A percentile compares a stretch with the other conserved stretches of the same genome.
phyloP scores from a whole-genome alignment of 1,140 invertebrate species.

The Zophobas morio region DNA sequence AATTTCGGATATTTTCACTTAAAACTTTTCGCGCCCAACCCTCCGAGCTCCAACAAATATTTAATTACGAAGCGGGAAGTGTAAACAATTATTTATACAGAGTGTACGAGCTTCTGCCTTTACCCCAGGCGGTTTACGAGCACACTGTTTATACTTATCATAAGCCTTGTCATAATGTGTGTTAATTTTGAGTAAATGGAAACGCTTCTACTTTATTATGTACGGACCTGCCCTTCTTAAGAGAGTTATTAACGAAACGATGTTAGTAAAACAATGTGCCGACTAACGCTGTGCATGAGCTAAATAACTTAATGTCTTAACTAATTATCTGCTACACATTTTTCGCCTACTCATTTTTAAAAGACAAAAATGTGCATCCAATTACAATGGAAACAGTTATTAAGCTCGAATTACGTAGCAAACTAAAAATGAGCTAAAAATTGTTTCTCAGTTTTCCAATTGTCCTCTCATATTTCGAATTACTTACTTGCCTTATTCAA shows the following conservation, averaged over 20 bases:
- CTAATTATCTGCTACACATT: no score
- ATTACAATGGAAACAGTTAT: no score
- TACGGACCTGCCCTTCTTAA: not conserved
- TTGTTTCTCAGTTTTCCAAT: no score
- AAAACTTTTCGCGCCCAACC: constrained; percentile 35
- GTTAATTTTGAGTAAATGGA: constrained; percentile 38
- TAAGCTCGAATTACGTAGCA: no score
- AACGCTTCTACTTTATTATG: constrained; percentile 17
- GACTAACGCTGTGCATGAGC: not conserved
- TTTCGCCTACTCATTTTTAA: no score
- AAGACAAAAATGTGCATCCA: no score
- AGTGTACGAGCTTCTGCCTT: constrained; percentile 22
- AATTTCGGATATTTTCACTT: constrained; percentile 43
- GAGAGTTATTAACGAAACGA: constrained; percentile 9
- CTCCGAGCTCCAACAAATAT: constrained; percentile 35
- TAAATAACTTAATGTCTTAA: no score
- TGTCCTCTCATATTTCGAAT: no score
- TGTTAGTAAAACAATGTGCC: not conserved
- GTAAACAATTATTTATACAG: constrained; percentile 43
- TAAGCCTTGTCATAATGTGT: constrained; percentile 38
- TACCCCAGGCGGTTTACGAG: constrained; percentile 8
- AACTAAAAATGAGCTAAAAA: no score
- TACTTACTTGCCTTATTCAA: no score
- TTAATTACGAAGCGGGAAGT: constrained; percentile 40
- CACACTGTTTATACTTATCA: constrained; percentile 38